Evolutionary conservation across 23 tunicate genomes (phyloP), one percentile per base, ranked within the genome.

Genomic region (Halocynthia roretzi): DNA sequence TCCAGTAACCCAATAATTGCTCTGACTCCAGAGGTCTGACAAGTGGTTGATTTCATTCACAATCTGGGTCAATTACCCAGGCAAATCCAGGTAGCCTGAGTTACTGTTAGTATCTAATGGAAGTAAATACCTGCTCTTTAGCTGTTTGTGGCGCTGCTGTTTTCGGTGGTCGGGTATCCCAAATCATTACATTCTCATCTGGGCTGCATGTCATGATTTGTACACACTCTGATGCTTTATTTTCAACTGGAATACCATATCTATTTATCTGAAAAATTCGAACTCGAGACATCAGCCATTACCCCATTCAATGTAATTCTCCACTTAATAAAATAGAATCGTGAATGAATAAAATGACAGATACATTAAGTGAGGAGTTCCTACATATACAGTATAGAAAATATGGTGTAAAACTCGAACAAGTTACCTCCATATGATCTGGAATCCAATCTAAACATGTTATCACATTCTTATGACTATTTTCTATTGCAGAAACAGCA

Each of bases 401-500:
- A 31, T 31, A 31, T 1, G 44, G 44, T 31, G 44, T 31, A 31
- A 31, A 31, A 31, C 44, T 31, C 2, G 44, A 31, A 31, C 44
- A 31, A 31, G 64, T 31, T 56, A 89, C 93, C 87, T 96, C 96
- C 53, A 80, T 78, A 74, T 91, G 93, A 56, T 86, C 93, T 10
- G 99, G 96, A 52, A 96, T 70, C 99, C 99, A 96, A 6, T 90
- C 82, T 10, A 96, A 55, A 6, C 80, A 76, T 14, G 96, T 79
- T 21, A 96, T 81, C 22, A 91, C 62, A 66, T 71, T 91, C 69
- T 71, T 89, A 58, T 96, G 99, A 15, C 96, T 83, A 76, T 89
- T 69, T 79, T 96, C 99, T 68, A 96, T 96, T 15, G 99, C 84
- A 5, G 99, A 96, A 12, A 96, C 99, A 14, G 97, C 97, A 22